Base-by-base conservation (phyloP, 2,797 vertebrate species). In the Eulemur mongoz region DNA sequence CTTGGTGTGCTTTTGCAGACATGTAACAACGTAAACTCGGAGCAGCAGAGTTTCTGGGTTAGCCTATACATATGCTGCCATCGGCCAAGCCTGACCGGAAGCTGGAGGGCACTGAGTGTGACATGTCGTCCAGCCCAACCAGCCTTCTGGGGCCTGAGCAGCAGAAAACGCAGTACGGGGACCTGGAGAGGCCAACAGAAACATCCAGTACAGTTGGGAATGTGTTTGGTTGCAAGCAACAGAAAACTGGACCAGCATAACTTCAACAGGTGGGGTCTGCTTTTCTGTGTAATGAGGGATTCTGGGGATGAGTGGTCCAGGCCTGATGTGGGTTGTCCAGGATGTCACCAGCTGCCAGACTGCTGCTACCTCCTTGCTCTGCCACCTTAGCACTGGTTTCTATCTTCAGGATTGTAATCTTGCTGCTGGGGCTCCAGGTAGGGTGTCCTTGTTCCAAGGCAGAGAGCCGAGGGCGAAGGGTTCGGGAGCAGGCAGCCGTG, bases 1-100 rank as follows among this genome's bases (percentile, higher is more conserved):
- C 61, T 59, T 32, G 5, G 23, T 32, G 52, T 35, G 22, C 50
- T 22, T 69, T 32, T 15, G n/a, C 82, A 48, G 48, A n/a, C 38
- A 48, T 13, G 13, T 15, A 59, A 59, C 2, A 32, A 25, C 1
- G 0, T 22, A 48, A 57, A 57, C 52, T 30, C n/a, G 1, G 0
- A 11, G n/a, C 52, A 30, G 40, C 7, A 32, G 82, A 38, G 5
- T 72, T 32, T 93, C 63, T 61, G 52, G n/a, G n/a, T 57, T 40
- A 79, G 35, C 38, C 3, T 15, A 4, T 27, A 57, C 54, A 57
- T 23, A 54, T 54, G 54, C 22, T 23, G 54, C 54, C 22, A 57
- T 57, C 4, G 22, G n/a, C 32, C 27, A 17, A 59, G 50, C 43
- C 25, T 52, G 59, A 69, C 38, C 52, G 20, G 63, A 40, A 70